A percentile compares a stretch with the other conserved stretches of the same genome.
Evolutionary conservation across 2,113 vertebrate genomes (phyloP).

Genomic region (Tringa solitaria): DNA sequence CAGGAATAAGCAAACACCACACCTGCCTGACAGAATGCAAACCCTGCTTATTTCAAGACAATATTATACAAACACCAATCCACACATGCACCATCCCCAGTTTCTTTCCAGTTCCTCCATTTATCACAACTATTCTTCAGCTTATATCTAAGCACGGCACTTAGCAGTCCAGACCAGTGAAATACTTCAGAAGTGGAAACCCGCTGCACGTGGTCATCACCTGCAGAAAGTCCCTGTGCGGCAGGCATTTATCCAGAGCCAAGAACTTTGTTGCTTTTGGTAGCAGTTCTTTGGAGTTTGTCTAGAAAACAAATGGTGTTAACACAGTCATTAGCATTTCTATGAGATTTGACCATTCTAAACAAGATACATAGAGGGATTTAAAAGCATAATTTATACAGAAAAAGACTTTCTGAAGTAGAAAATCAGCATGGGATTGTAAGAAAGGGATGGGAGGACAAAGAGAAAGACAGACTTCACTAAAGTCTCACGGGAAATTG

Average conservation of each 20-base stretch:
- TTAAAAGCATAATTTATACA: not conserved
- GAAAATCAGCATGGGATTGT: not conserved
- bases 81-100: not conserved
- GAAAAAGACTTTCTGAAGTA: not conserved
- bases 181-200: not conserved
- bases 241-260: conserved; percentile 96
- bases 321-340: not conserved
- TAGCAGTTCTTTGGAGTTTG: conserved; percentile 74
- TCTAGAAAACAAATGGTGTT: conserved; percentile 54
- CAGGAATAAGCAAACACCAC: not conserved
- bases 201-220: conserved; percentile 64
- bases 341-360: not conserved
- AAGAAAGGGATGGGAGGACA: not conserved
- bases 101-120: not conserved
- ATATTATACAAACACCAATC: not conserved
- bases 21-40: not conserved
- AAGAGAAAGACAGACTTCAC: not conserved
- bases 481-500: not conserved
- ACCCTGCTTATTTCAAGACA: not conserved
- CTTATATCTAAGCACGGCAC: not conserved
- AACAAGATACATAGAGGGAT: not conserved
- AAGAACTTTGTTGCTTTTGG: conserved; percentile 93
- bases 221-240: conserved; percentile 94
- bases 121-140: not conserved
- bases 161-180: not conserved